Evolutionary conservation across 2,888 invertebrate genomes (phyloP), one percentile per base, ranked within the genome.

Genomic region (Chymomyza caudatula): DNA sequence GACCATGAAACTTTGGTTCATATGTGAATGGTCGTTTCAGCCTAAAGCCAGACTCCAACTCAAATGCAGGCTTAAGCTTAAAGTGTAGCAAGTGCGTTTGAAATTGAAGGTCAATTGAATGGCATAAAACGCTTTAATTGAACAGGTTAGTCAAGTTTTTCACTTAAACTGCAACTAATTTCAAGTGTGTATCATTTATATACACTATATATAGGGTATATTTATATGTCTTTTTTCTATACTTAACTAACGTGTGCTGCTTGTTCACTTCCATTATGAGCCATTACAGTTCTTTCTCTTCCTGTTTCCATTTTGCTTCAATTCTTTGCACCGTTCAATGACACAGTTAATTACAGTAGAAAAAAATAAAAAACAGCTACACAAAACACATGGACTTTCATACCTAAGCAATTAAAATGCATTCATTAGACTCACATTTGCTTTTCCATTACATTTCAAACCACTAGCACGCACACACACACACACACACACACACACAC

Each of bases 101-200:
- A 22, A 69, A 69, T 63, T 76, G 86, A 80, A 80, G 79, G 79
- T 85, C 83, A 78, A 65, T 65, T 49, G 78, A 86, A 86, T 85
- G 82, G 79, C 78, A 73, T 65, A 65, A 47, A 19, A 8, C 47
- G 47, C 19, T 47, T 19, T 1, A 47, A 47, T 0, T 4, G 15
- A 47, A 17, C 47, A 47, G 47, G 47, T 19, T 17, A 17, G 47
- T 19, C 47, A 47, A 19, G 15, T 47, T 47, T 47, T 47, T 17
- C 15, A 19, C 47, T n/a, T 19, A 47, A 47, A 47, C 15, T 47
- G 47, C 47, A 47, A 47, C 47, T 47, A 47, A 37, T 37, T 37
- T 37, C 29, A 37, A 37, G 29, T 37, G 29, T 37, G 11, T 37
- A 20, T 59, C 47, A n/a, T 52, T 53, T 53, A 20, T 13, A 23